phyloP scores from a whole-genome alignment of 2,113 vertebrate species.

The Alosa alosa region DNA sequence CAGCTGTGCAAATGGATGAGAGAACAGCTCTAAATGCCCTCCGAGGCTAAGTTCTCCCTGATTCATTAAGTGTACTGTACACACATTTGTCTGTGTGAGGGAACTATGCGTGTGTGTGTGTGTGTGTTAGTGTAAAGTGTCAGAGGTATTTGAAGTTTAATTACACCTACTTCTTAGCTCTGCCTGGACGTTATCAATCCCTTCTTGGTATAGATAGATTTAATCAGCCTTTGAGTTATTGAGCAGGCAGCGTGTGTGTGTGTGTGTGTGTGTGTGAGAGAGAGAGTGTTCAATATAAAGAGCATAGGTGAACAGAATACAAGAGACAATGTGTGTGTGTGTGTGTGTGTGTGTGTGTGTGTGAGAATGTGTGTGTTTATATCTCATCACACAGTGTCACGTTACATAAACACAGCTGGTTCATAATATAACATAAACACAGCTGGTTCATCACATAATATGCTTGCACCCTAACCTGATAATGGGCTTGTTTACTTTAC shows the following conservation, averaged over 20 bases:
- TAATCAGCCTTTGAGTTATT: constrained; percentile 6
- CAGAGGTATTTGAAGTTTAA: constrained; percentile 3
- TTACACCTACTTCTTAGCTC: background rate
- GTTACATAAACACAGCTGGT: background rate
- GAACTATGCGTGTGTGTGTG: background rate
- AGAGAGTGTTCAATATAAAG: background rate
- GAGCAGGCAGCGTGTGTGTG: constrained; percentile 11
- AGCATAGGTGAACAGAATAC: background rate
- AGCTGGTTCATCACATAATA: constrained; percentile 22
- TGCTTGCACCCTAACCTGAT: constrained; percentile 19
- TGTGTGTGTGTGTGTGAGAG: background rate
- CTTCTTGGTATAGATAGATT: background rate
- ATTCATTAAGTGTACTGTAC: constrained; percentile 6
- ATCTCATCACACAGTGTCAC: background rate
- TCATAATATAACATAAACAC: constrained; percentile 26
- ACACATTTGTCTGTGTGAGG: constrained; percentile 1
- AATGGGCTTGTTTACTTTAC: background rate
- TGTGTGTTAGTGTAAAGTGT: background rate
- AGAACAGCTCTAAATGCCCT: background rate
- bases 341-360: constrained; percentile 23
- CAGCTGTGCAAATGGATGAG: constrained; percentile 12
- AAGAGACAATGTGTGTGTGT: constrained; percentile 4
- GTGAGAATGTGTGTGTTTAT: background rate
- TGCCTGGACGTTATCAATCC: background rate
- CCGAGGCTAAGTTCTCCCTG: background rate